Base-by-base conservation (phyloP, 2,113 vertebrate species). In the Nanorana parkeri region DNA sequence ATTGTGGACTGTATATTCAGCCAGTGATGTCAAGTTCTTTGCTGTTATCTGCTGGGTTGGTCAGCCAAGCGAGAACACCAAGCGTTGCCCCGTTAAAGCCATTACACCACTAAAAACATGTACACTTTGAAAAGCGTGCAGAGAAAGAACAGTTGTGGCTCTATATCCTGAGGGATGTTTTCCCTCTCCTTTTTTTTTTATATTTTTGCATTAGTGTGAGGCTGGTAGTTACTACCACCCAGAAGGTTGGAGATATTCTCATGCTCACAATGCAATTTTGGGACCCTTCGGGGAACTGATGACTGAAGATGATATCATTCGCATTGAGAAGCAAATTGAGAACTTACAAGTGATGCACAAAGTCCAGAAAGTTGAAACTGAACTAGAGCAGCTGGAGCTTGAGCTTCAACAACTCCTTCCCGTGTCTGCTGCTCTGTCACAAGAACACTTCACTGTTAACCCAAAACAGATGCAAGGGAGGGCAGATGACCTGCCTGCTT, bases 291-390 rank as follows among this genome's bases (percentile, higher is more conserved):
- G 97, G 65, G 96, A 98, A 85, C 93, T 94, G 77, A 95, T 98
- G 96, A 93, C 94, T 1, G 97, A 99, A 86, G 91, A 91, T 2
- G 97, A 99, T 83, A 86, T 97, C 67, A 90, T 93, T 83, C 92
- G 91, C 78, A 95, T 99, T 81, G 97, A 99, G 89, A 95, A 93
- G 94, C 97, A 96, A 88, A 97, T 99, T 67, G 96, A 98, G 87
- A 98, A 97, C 88, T 94, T 99, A 68, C 96, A 96, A 84, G 96
- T 99, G 78, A 92, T 98, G 94, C 95, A 96, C 86, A 94, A 96
- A 85, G 94, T 92, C 0, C 95, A 94, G 68, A 93, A 91, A 58
- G 95, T 96, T 17, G 95, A 96, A 90, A 95, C 90, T 19, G 94
- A 94, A 84, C 88, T 95, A 71, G 91, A 93, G 84, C 90, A 92